Conservation (phyloP, 2,797 vertebrate species). For the Denticeps clupeoides region DNA sequence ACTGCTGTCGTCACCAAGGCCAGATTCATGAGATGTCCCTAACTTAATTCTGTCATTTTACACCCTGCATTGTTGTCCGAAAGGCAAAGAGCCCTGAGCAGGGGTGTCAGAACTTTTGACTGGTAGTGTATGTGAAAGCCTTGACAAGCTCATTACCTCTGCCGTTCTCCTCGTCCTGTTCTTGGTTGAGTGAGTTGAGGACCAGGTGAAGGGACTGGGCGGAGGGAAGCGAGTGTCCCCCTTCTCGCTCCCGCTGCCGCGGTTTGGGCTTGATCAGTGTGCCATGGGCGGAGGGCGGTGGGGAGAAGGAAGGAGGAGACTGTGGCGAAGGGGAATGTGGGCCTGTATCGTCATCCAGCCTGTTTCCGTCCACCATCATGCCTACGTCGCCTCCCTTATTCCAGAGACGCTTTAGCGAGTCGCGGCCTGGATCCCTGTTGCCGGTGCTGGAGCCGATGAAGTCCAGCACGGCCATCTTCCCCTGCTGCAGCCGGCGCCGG, state of each 20-base stretch:
- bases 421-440: constrained; percentile 44
- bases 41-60: too few species aligned
- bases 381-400: constrained; percentile 46
- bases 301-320: constrained; percentile 59
- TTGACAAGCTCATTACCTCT: constrained; percentile 51
- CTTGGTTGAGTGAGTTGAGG: constrained; percentile 66
- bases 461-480: constrained; percentile 66
- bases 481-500: constrained; percentile 61
- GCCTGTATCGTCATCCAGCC: constrained; percentile 41
- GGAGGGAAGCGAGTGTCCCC: constrained; percentile 60
- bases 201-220: constrained; percentile 70
- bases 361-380: constrained; percentile 39
- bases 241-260: constrained; percentile 57
- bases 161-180: constrained; percentile 63
- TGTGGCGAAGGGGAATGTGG: constrained; percentile 49
- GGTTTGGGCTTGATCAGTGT: constrained; percentile 64
- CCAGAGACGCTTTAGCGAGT: constrained; percentile 62
- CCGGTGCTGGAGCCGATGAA: constrained; percentile 48
- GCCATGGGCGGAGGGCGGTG: constrained; percentile 53
- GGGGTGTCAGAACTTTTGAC: too few species aligned
- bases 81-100: too few species aligned
- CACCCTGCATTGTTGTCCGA: too few species aligned
- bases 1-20: too few species aligned
- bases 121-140: too few species aligned
- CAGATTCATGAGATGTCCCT: too few species aligned